Evolutionary conservation across 2,888 invertebrate genomes (phyloP), one percentile per base, ranked within the genome.

Genomic region (Oligia latruncula): DNA sequence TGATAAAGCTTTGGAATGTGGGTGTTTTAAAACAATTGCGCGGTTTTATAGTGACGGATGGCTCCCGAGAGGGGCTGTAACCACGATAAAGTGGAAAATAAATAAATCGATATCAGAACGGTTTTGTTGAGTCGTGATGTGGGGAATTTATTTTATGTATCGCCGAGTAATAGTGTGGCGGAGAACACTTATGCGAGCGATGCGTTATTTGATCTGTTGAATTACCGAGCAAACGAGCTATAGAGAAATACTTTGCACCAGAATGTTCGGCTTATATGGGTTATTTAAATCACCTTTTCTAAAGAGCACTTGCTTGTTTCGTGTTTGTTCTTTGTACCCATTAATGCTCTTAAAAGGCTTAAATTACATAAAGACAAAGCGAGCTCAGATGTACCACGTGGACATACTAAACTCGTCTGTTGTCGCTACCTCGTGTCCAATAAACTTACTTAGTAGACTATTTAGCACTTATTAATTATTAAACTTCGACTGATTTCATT

Each of bases 11-110:
- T 80, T 80, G 78, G 73, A 84, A 77, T 78, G 79, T 76, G 81
- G 79, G 83, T 84, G 73, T 85, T 88, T 89, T 86, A 82, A 90
- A 88, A 89, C 89, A 87, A 88, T 90, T 79, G 83, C 67, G 77
- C 71, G 81, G 74, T 83, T 90, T 92, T 90, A 91, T 90, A 91
- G 90, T 93, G 91, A 92, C 87, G 84, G 89, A 92, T 91, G 85
- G 89, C 80, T 72, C 91, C 90, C 89, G 78, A 71, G 90, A 83
- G 91, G 83, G 74, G 81, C 84, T 86, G 90, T 89, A 89, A 90
- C 89, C 85, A 87, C 87, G 88, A 90, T 91, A 90, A 85, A 87
- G 87, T 88, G 81, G 77, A 81, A 82, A 88, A 87, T 81, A 89
- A 90, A 91, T 89, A 90, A 90, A 91, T 91, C 89, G 85, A 88